phyloP scores from a whole-genome alignment of 2,797 vertebrate genomes.

The Lagocephalus sceleratus region DNA sequence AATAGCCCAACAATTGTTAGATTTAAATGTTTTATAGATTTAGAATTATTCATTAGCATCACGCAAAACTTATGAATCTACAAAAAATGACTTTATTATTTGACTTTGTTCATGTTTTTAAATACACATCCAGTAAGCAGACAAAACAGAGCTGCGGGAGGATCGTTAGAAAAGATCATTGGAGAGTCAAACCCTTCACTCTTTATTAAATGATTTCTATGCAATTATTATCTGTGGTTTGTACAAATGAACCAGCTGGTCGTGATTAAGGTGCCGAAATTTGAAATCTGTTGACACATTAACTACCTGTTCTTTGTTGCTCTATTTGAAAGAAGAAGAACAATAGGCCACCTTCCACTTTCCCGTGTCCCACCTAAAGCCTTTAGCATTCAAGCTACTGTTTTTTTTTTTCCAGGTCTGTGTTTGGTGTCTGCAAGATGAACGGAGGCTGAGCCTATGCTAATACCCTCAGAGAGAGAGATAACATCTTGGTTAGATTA shows the following conservation, averaged over 20 bases:
- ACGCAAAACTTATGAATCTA: background rate
- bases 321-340: too few species aligned
- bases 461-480: conserved; percentile 46
- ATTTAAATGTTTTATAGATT: background rate
- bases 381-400: conserved; percentile 3
- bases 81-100: background rate
- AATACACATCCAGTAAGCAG: background rate
- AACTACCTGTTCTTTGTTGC: too few species aligned
- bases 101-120: background rate
- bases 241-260: too few species aligned
- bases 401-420: background rate
- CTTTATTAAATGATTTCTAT: too few species aligned
- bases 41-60: background rate
- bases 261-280: too few species aligned
- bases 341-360: conserved; percentile 6
- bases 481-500: conserved; percentile 34
- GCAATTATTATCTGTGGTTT: too few species aligned
- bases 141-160: background rate
- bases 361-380: background rate
- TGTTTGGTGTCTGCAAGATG: conserved; percentile 30
- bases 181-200: background rate
- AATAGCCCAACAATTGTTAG: too few species aligned
- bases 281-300: too few species aligned
- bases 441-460: conserved; percentile 32
- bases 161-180: background rate